phyloP scores from a whole-genome alignment of 2,888 invertebrate genomes.

The Diachrysia chrysitis region DNA sequence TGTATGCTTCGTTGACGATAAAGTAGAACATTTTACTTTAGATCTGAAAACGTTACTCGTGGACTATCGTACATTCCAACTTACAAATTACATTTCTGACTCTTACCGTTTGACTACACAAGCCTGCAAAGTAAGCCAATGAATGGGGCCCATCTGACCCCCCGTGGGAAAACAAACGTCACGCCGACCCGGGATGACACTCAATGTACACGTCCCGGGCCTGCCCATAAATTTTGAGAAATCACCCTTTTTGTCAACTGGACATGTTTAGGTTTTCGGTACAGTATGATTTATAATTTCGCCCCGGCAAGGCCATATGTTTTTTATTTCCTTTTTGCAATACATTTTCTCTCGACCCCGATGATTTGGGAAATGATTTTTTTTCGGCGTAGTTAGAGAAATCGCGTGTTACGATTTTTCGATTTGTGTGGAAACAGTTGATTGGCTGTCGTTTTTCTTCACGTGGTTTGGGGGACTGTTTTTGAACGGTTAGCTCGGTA shows the following conservation, averaged over 20 bases:
- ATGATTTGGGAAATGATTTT: slow-evolving; percentile 58
- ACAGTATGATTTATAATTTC: slow-evolving; percentile 83
- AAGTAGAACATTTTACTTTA: too few relatives aligned
- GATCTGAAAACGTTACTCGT: background rate
- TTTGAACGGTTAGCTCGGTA: slow-evolving; percentile 4
- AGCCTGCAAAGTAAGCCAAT: slow-evolving; percentile 1
- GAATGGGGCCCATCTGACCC: slow-evolving; percentile 11
- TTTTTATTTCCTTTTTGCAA: slow-evolving; percentile 62
- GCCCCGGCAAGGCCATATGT: slow-evolving; percentile 63
- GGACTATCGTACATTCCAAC: background rate
- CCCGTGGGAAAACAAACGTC: slow-evolving; percentile 44
- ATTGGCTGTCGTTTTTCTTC: slow-evolving; percentile 34
- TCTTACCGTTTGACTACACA: background rate
- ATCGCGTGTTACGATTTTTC: slow-evolving; percentile 35
- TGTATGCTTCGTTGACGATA: too few relatives aligned
- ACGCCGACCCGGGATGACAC: slow-evolving; percentile 36
- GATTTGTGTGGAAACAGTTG: slow-evolving; percentile 38
- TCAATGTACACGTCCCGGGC: slow-evolving; percentile 50
- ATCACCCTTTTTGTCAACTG: slow-evolving; percentile 87
- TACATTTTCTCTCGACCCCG: slow-evolving; percentile 59
- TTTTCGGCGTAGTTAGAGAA: slow-evolving; percentile 36
- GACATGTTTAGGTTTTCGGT: slow-evolving; percentile 82
- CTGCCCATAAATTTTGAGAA: slow-evolving; percentile 77
- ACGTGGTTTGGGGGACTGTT: background rate
- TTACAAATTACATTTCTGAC: background rate